Percentiles rank a stretch among this genome's conserved stretches.
Conservation (phyloP, 2,113 vertebrate genomes). For the Aythya baeri region DNA sequence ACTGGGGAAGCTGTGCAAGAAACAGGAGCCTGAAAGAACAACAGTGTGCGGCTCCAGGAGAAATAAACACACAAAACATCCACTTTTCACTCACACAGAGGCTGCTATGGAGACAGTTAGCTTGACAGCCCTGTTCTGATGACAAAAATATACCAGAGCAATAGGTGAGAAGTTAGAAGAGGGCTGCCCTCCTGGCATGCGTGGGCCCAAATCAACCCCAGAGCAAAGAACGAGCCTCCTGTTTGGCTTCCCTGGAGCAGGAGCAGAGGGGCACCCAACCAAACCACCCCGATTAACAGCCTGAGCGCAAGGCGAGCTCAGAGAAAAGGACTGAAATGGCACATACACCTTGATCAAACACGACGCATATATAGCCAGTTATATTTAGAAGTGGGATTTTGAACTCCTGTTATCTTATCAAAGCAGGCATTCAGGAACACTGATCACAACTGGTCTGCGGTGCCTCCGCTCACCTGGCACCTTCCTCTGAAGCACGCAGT, state of each 20-base stretch:
- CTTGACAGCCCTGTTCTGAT: not conserved
- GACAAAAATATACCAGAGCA: not conserved
- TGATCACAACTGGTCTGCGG: rapidly evolving
- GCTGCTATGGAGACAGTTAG: not conserved
- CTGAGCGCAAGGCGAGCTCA: not conserved
- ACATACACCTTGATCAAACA: not conserved
- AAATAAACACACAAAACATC: not conserved
- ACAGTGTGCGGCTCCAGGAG: not conserved
- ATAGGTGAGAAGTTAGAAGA: not conserved
- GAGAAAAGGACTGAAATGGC: rapidly evolving
- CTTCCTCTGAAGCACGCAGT: rapidly evolving
- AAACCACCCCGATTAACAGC: rapidly evolving
- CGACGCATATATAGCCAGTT: not conserved
- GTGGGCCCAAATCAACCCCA: no score
- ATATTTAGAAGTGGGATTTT: not conserved
- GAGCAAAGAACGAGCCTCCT: not conserved
- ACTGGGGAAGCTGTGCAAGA: not conserved
- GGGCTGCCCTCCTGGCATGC: not conserved
- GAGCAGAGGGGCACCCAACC: rapidly evolving
- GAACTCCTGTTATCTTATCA: not conserved
- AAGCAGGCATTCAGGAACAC: not conserved
- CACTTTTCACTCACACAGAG: not conserved
- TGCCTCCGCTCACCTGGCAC: not conserved
- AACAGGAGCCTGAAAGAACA: not conserved
- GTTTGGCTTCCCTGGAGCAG: not conserved